Evolutionary conservation across 2,888 invertebrate species (phyloP).

Genomic region (Drosophila fungiperda): DNA sequence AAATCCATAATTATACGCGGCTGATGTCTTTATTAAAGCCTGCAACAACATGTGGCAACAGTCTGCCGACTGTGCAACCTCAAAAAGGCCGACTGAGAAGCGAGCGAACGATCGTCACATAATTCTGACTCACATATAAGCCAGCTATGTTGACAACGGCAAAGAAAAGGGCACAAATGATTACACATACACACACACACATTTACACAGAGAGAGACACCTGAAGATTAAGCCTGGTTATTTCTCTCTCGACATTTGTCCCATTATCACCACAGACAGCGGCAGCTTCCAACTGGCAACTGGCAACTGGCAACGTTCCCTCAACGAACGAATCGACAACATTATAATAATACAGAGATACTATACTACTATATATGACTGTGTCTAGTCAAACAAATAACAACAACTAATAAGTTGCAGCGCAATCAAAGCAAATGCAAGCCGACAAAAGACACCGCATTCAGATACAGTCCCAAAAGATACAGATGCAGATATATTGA

Average conservation of each 20-base stretch:
- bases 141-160: slow-evolving; percentile 84
- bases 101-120: slow-evolving; percentile 68
- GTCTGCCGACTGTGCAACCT: slow-evolving; percentile 42
- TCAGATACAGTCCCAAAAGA: slow-evolving; percentile 22
- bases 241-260: slow-evolving; percentile 76
- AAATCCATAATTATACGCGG: slow-evolving; percentile 83
- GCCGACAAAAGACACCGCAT: slow-evolving; percentile 74
- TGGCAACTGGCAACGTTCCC: slow-evolving; percentile 47
- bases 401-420: slow-evolving; percentile 81
- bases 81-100: slow-evolving; percentile 67
- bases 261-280: slow-evolving; percentile 79
- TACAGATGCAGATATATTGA: slow-evolving; percentile 9
- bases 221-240: slow-evolving; percentile 83
- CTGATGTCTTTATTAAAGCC: slow-evolving; percentile 83
- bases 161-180: slow-evolving; percentile 83
- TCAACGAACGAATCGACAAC: slow-evolving; percentile 33
- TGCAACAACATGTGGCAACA: slow-evolving; percentile 73
- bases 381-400: slow-evolving; percentile 82
- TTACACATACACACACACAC: slow-evolving; percentile 57
- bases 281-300: slow-evolving; percentile 76
- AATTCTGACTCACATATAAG: slow-evolving; percentile 82
- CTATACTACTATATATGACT: slow-evolving; percentile 73
- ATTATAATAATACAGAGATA: slow-evolving; percentile 63
- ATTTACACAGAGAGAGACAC: slow-evolving; percentile 48
- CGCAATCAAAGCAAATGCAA: slow-evolving; percentile 69